Conservation (phyloP, 2,888 invertebrate genomes). For the Lasioglossum oenotherae region DNA sequence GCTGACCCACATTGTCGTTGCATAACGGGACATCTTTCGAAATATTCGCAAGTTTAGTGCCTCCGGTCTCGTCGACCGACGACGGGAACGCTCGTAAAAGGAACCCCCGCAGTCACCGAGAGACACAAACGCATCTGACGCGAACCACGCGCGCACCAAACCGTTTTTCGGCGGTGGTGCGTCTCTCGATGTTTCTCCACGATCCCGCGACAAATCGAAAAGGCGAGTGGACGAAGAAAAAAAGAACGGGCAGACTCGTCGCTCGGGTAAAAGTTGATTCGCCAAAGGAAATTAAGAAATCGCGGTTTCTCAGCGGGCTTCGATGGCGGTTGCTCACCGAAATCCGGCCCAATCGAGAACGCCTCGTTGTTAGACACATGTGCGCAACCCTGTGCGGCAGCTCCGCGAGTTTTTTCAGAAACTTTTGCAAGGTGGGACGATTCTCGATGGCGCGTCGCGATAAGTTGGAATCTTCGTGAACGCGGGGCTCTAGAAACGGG, state of each 20-base stretch:
- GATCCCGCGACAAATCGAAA: background rate
- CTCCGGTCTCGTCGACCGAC: slow-evolving; percentile 65
- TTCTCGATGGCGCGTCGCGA: slow-evolving; percentile 14
- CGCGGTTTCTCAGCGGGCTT: background rate
- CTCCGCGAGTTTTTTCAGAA: background rate
- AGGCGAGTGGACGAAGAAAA: background rate
- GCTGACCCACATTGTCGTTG: slow-evolving; percentile 80
- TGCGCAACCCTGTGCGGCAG: background rate
- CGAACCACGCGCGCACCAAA: slow-evolving; percentile 33
- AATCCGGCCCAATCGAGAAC: background rate
- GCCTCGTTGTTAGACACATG: background rate
- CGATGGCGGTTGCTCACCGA: background rate
- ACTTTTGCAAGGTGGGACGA: background rate
- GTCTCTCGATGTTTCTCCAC: background rate
- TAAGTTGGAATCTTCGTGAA: slow-evolving; percentile 5
- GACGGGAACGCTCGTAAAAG: slow-evolving; percentile 69
- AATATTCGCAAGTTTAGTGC: slow-evolving; percentile 77
- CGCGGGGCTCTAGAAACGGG: slow-evolving; percentile 15
- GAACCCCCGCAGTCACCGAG: slow-evolving; percentile 65
- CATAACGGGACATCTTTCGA: slow-evolving; percentile 76
- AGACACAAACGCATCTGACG: slow-evolving; percentile 61
- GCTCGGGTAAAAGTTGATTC: background rate
- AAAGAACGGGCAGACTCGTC: background rate
- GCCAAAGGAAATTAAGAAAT: background rate
- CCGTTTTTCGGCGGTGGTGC: slow-evolving; percentile 15